Conservation (phyloP, 2,797 vertebrate genomes). For the Chelidonichthys spinosus region DNA sequence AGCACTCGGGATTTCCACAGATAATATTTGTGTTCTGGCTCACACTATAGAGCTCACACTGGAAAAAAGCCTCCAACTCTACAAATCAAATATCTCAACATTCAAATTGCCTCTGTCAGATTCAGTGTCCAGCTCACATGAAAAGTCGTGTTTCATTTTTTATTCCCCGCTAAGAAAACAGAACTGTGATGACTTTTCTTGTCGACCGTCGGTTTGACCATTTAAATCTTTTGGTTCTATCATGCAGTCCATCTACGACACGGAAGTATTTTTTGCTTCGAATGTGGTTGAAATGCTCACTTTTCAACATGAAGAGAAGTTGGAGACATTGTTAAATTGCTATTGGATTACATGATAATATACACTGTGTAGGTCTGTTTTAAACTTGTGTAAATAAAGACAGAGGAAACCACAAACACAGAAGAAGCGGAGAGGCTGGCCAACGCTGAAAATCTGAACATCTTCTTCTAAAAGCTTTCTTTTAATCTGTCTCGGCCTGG, state of each 20-base stretch:
- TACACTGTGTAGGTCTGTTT: constrained; percentile 42
- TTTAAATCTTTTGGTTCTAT: neutral
- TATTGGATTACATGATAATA: constrained; percentile 50
- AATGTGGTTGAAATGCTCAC: constrained; percentile 24
- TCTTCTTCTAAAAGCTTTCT: constrained; percentile 45
- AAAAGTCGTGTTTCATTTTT: constrained; percentile 5
- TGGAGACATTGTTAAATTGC: constrained; percentile 23
- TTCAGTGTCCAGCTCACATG: neutral
- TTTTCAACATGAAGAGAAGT: constrained; percentile 20
- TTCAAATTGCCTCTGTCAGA: neutral
- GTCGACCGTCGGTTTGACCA: neutral
- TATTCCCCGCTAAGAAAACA: constrained; percentile 12
- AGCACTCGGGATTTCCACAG: constrained; percentile 14
- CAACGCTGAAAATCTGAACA: constrained; percentile 43
- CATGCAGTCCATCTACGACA: constrained; percentile 6
- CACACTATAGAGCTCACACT: neutral
- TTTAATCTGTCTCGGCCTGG: constrained; percentile 40
- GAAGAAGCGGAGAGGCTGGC: constrained; percentile 19
- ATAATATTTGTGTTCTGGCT: constrained; percentile 36
- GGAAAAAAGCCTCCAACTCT: constrained; percentile 7
- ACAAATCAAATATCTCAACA: constrained; percentile 15
- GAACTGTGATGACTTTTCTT: neutral
- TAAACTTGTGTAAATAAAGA: constrained; percentile 58
- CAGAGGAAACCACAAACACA: constrained; percentile 35
- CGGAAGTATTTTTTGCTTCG: constrained; percentile 1